Percentiles rank a stretch among this genome's conserved stretches.
Evolutionary conservation across 1,140 invertebrate species (phyloP).

Genomic region (Bactericera cockerelli): DNA sequence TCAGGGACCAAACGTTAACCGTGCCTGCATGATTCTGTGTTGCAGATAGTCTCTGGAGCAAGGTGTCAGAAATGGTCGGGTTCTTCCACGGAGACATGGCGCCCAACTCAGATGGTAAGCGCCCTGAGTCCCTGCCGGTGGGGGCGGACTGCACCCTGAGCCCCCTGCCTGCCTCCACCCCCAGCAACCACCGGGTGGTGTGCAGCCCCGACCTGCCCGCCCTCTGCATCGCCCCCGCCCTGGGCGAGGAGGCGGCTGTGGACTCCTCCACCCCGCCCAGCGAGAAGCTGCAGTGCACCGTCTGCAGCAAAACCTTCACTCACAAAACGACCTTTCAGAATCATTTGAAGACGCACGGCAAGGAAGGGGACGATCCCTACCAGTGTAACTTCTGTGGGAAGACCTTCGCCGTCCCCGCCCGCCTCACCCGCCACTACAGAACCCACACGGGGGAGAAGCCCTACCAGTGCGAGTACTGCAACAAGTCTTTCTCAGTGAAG

Average conservation of each 20-base stretch:
- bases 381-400: constrained; percentile 82
- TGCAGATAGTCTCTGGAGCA: constrained; percentile 27
- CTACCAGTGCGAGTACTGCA: constrained; percentile 82
- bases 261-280: constrained; percentile 14
- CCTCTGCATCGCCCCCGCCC: constrained; percentile 18
- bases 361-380: constrained; percentile 53
- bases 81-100: constrained; percentile 24
- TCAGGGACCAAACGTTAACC: too few species aligned
- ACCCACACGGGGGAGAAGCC: constrained; percentile 76
- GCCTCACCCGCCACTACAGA: constrained; percentile 76
- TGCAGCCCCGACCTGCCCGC: constrained; percentile 27
- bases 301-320: constrained; percentile 41
- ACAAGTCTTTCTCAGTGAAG: constrained; percentile 80
- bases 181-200: constrained; percentile 22
- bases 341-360: constrained; percentile 37
- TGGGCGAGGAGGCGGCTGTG: constrained; percentile 9
- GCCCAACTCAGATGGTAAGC: constrained; percentile 18
- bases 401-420: constrained; percentile 78
- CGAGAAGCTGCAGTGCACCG: constrained; percentile 34
- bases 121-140: constrained; percentile 19
- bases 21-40: too few species aligned
- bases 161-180: constrained; percentile 17
- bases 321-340: constrained; percentile 41
- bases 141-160: constrained; percentile 25
- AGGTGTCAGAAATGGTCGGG: constrained; percentile 29